These are phyloP conservation scores for Stichodactyla mertensii DNA, from an alignment of 64 coral and sea anemone species.

Conservation along the genomic window DNA sequence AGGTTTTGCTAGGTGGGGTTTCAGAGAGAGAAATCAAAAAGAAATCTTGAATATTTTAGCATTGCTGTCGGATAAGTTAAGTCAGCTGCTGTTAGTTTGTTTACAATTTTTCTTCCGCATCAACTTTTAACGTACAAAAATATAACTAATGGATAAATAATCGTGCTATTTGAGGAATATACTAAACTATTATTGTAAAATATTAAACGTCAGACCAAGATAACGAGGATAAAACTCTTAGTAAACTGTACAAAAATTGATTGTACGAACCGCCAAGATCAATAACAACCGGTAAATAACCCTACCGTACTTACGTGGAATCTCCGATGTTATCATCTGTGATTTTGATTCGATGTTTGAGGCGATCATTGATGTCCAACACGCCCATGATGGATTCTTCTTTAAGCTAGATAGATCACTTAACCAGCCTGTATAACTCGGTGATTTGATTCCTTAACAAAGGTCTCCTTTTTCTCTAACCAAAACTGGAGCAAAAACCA, in stretches of 20 bases:
- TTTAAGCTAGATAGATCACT: not conserved
- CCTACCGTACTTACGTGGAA: not conserved
- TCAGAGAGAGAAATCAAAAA: too few species aligned
- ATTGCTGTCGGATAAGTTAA: too few species aligned
- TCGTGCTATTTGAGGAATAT: not conserved
- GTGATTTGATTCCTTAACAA: not conserved
- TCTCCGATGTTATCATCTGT: not conserved
- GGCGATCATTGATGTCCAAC: constrained; percentile 38
- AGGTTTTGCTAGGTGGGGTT: too few species aligned
- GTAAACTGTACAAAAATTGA: not conserved
- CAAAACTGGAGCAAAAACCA: not conserved
- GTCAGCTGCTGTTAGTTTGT: too few species aligned
- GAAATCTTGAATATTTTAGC: not conserved
- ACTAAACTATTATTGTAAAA: not conserved
- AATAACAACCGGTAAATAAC: not conserved
- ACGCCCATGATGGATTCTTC: constrained; percentile 35
- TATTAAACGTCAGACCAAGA: not conserved
- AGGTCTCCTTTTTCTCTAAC: too few species aligned
- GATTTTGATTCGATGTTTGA: constrained; percentile 41
- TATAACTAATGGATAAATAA: not conserved
- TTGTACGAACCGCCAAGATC: not conserved
- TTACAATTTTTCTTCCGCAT: not conserved
- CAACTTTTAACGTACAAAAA: not conserved
- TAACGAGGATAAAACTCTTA: not conserved
- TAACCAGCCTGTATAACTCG: not conserved